Conservation (phyloP, 2,888 invertebrate species). For the Trypoxylon attenuatum region DNA sequence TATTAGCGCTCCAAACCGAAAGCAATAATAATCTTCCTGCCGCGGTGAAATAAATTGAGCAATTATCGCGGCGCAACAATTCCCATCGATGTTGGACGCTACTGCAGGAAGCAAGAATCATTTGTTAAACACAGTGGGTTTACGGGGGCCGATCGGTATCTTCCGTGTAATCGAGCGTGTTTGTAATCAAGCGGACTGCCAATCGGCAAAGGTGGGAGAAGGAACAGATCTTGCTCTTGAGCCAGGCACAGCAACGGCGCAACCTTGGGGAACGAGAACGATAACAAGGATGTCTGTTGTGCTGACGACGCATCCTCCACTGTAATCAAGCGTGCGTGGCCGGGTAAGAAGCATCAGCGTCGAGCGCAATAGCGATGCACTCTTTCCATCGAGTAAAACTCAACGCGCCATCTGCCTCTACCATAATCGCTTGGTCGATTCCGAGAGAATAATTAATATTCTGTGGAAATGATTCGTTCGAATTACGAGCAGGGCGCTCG, state of each 20-base stretch:
- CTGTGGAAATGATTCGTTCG: not conserved
- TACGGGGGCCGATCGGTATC: not conserved
- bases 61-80: not conserved
- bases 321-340: slow-evolving; percentile 56
- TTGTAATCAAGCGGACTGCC: not conserved
- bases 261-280: slow-evolving; percentile 63
- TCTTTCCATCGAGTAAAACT: too few relatives aligned
- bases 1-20: too few relatives aligned
- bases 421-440: not conserved
- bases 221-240: slow-evolving; percentile 24
- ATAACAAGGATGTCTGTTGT: slow-evolving; percentile 69
- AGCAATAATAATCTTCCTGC: too few relatives aligned
- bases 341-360: slow-evolving; percentile 36
- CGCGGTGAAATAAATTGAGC: too few relatives aligned
- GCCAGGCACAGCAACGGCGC: slow-evolving; percentile 29
- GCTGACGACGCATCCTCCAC: slow-evolving; percentile 63
- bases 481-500: too few relatives aligned
- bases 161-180: not conserved
- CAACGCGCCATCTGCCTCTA: not conserved
- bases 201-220: slow-evolving; percentile 12
- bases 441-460: not conserved
- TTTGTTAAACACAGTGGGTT: slow-evolving; percentile 3
- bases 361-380: slow-evolving; percentile 45
- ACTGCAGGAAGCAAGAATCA: not conserved
- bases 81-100: not conserved